Percentiles rank a stretch among this genome's conserved stretches.
phyloP scores from a whole-genome alignment of 1,140 invertebrate species.

The Zaprionus ghesquierei region DNA sequence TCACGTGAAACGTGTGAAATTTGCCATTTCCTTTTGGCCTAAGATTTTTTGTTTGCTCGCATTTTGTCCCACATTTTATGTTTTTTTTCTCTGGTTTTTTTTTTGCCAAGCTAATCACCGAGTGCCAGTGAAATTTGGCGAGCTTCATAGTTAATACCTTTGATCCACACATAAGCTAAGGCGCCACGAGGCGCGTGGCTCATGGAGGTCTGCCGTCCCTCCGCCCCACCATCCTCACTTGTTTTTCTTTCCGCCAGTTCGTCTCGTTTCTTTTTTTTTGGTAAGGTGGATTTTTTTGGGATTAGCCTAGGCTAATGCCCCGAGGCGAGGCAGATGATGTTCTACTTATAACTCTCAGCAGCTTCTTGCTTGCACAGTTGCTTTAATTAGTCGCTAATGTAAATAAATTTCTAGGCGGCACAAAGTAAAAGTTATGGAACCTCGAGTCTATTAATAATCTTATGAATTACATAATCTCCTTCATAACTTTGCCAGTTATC shows the following conservation, averaged over 20 bases:
- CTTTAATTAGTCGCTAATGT: slow-evolving; percentile 4
- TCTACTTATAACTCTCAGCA: background rate
- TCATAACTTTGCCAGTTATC: no score
- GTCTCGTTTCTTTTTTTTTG: background rate
- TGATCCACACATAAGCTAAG: slow-evolving; percentile 41
- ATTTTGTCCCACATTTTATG: background rate
- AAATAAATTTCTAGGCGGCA: background rate
- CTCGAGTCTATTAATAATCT: background rate
- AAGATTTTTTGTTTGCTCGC: background rate
- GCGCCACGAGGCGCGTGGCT: slow-evolving; percentile 5
- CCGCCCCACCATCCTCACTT: background rate
- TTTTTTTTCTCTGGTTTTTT: background rate
- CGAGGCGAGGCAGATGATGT: slow-evolving; percentile 1
- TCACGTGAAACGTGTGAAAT: slow-evolving; percentile 46
- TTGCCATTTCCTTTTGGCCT: slow-evolving; percentile 34
- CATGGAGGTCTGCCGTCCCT: background rate
- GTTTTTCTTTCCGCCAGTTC: background rate
- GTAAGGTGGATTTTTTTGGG: slow-evolving; percentile 7
- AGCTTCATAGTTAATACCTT: slow-evolving; percentile 35
- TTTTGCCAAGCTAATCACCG: slow-evolving; percentile 40
- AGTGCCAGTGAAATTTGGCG: slow-evolving; percentile 27
- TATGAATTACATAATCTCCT: background rate
- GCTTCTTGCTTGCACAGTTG: background rate
- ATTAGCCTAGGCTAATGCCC: slow-evolving; percentile 9
- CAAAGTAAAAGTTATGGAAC: no score